Base-by-base conservation (phyloP, 2,797 vertebrate species). In the Tamandua tetradactyla region DNA sequence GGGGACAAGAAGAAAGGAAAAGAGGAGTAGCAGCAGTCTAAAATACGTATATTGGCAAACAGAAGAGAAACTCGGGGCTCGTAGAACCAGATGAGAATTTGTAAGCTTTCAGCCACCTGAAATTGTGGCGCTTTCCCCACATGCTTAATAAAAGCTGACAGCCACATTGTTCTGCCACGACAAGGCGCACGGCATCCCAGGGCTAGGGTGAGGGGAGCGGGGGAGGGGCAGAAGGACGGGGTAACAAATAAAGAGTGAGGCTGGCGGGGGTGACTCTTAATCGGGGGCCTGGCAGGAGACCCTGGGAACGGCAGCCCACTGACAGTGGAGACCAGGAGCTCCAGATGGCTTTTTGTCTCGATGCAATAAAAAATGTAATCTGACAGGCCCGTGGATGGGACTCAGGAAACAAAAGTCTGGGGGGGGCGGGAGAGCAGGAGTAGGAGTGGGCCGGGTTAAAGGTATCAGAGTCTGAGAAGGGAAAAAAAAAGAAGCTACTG, bases 291-390 rank as follows among this genome's bases (percentile, higher is more conserved):
- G 97, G 95, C 94, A 94, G 87, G 94, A 96, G 90, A 97, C 85
- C 94, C 87, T 61, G 94, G 93, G 94, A 97, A 94, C 15, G 62
- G 96, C 97, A 61, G 3, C 72, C 35, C 94, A 37, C 95, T 2
- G 22, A 95, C 94, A 86, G 97, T 84, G 14, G 96, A 94, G 61
- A 92, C 2, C 82, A 93, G 95, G 94, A 93, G 94, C 97, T 98
- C 98, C 98, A 98, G 98, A 98, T 98, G 98, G 98, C 97, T 98
- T 97, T 95, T 97, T 83, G 90, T 68, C 96, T 98, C 94, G 35
- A 93, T 52, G 95, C 95, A 97, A 98, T 98, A 98, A 97, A 98
- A 97, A 97, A 98, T 96, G 12, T 92, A 93, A 98, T 95, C 97
- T 98, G 98, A 98, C 98, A 98, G 96, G 95, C 96, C 80, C 97